Conservation (phyloP, 2,797 vertebrate genomes). For the Manis crassicaudata region DNA sequence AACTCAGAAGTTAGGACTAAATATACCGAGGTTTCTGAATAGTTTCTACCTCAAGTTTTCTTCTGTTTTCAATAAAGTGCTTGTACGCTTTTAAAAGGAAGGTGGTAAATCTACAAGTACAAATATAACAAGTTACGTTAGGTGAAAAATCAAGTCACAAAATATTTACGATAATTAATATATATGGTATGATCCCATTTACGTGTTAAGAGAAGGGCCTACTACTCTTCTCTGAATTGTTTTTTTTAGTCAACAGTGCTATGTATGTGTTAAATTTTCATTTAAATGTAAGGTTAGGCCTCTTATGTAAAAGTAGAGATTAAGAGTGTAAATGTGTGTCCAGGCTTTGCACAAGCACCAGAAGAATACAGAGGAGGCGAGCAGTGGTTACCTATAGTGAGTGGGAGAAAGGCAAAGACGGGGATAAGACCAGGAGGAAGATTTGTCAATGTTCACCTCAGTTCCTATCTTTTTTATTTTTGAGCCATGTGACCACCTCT, state of each 20-base stretch:
- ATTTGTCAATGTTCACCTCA: background rate
- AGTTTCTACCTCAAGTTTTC: background rate
- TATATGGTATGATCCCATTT: background rate
- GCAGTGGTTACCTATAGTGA: rapidly evolving
- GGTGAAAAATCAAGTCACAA: background rate
- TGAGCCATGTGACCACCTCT: background rate
- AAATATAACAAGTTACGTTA: background rate
- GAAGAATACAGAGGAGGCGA: background rate
- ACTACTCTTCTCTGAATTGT: background rate
- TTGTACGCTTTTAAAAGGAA: background rate
- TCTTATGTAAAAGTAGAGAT: background rate
- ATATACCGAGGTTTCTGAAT: background rate
- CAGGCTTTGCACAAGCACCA: background rate
- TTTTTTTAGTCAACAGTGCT: background rate
- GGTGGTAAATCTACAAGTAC: background rate
- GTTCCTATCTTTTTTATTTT: background rate
- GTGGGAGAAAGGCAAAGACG: background rate
- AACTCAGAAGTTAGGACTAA: background rate
- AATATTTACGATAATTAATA: background rate
- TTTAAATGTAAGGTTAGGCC: background rate
- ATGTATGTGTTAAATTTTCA: background rate
- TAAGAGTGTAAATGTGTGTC: background rate
- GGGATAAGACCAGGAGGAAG: background rate
- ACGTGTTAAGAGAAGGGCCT: background rate
- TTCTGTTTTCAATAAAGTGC: background rate